Conservation (phyloP, 1,140 invertebrate genomes). For the Euwallacea fornicatus region DNA sequence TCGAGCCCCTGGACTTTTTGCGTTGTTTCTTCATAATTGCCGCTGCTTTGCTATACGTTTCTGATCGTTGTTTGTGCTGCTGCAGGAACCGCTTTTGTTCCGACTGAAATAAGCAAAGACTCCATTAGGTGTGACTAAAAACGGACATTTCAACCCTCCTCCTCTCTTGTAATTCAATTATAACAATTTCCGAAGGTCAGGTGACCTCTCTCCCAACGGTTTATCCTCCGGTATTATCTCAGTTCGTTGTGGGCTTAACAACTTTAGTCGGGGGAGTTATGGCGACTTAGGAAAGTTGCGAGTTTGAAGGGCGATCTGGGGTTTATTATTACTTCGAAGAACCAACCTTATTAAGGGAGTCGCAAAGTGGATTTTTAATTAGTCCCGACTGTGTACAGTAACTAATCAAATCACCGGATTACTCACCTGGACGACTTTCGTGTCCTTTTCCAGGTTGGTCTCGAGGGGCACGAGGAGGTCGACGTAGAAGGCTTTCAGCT, state of each 20-base stretch:
- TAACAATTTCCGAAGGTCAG: too few species aligned
- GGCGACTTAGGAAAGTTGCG: not conserved
- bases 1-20: slow-evolving; percentile 79
- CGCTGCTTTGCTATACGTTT: slow-evolving; percentile 86
- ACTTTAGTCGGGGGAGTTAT: too few species aligned
- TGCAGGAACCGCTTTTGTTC: slow-evolving; percentile 89
- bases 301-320: slow-evolving; percentile 5
- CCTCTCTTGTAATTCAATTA: too few species aligned
- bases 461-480: slow-evolving; percentile 88
- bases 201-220: too few species aligned
- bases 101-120: slow-evolving; percentile 60
- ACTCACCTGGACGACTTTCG: slow-evolving; percentile 85
- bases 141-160: too few species aligned
- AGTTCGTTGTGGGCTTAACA: too few species aligned
- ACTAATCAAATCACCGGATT: not conserved
- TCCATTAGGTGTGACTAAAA: too few species aligned
- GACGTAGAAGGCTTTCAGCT: slow-evolving; percentile 93
- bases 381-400: too few species aligned
- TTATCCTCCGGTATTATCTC: too few species aligned
- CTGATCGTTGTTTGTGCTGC: slow-evolving; percentile 84
- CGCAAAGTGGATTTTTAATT: too few species aligned
- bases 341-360: not conserved
- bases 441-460: slow-evolving; percentile 90
- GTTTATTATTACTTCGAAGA: not conserved
- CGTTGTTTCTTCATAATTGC: slow-evolving; percentile 86